These are phyloP conservation scores for Anas bernieri DNA, from an alignment of 2,797 vertebrate genomes.

Conservation along the genomic window DNA sequence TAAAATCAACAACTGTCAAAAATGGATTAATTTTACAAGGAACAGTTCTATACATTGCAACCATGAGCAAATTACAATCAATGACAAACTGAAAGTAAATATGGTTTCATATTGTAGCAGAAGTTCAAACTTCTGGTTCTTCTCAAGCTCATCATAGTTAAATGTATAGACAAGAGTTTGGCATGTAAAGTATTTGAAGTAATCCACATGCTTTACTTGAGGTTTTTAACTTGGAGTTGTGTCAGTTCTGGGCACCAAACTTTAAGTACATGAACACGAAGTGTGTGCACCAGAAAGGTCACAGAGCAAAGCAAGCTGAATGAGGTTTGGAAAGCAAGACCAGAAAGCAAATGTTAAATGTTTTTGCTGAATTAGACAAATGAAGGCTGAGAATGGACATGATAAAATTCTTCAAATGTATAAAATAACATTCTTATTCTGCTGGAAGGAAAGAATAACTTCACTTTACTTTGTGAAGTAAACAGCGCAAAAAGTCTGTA, in stretches of 20 bases:
- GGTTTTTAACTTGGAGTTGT: neutral
- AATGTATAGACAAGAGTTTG: neutral
- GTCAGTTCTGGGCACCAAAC: neutral
- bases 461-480: neutral
- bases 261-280: neutral
- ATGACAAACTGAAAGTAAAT: neutral
- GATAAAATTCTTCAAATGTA: neutral
- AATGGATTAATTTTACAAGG: neutral
- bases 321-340: neutral
- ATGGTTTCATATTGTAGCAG: neutral
- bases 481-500: neutral
- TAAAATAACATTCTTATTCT: neutral
- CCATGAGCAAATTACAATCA: neutral
- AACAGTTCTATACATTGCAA: neutral
- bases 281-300: neutral
- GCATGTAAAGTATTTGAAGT: neutral
- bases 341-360: neutral
- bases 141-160: neutral
- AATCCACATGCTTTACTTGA: neutral
- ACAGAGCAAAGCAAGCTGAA: neutral
- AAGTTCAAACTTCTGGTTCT: neutral
- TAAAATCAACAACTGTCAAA: neutral
- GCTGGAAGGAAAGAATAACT: neutral
- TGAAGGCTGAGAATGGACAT: neutral
- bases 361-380: neutral